phyloP scores from a whole-genome alignment of 2,888 invertebrate species.

The Odontomyia ornata region DNA sequence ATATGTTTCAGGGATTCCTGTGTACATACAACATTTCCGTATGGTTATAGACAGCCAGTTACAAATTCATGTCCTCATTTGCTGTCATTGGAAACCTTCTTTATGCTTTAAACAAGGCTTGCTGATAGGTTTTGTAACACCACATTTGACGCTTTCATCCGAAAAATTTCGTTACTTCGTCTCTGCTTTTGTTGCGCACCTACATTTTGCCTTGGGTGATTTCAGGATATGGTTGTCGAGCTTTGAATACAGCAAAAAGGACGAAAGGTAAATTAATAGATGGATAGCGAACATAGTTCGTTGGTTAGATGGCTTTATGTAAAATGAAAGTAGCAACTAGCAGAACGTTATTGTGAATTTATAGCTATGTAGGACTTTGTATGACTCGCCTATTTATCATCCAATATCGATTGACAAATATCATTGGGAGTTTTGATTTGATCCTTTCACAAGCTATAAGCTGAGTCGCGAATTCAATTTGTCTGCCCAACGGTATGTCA shows the following conservation, averaged over 20 bases:
- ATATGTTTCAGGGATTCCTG: conserved; percentile 49
- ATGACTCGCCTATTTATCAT: not conserved
- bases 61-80: conserved; percentile 3
- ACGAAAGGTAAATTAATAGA: conserved; percentile 35
- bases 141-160: not conserved
- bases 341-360: too few species aligned
- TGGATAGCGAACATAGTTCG: conserved; percentile 10
- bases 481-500: not conserved
- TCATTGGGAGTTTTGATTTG: conserved; percentile 23
- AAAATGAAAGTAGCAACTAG: too few species aligned
- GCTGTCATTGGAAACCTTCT: conserved; percentile 1
- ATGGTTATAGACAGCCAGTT: too few species aligned
- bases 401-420: conserved; percentile 9
- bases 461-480: not conserved
- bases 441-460: not conserved
- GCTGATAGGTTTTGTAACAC: not conserved
- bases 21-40: conserved; percentile 34
- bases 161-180: too few species aligned
- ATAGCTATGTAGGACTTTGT: too few species aligned
- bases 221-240: not conserved
- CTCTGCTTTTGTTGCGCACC: too few species aligned
- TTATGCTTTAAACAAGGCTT: conserved; percentile 16
- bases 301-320: too few species aligned
- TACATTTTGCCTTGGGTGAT: too few species aligned
- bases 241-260: not conserved